phyloP scores from a whole-genome alignment of 2,888 invertebrate species.

The Cerceris ruficornis region DNA sequence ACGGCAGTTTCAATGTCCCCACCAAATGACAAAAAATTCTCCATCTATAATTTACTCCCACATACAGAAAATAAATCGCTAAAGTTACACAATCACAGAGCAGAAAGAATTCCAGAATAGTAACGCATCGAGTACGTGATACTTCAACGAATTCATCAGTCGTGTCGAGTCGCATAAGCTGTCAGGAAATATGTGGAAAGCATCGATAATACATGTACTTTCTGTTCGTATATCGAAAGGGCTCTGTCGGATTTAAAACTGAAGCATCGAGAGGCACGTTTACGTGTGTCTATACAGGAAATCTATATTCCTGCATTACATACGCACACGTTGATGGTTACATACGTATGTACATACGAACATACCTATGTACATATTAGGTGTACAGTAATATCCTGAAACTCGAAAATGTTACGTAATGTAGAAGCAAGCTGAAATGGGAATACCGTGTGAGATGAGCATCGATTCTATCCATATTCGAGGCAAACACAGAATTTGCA shows the following conservation, averaged over 20 bases:
- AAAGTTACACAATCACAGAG: constrained; percentile 2
- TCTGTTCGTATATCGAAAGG: neutral
- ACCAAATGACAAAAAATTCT: neutral
- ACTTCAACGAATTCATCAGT: neutral
- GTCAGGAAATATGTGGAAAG: constrained; percentile 12
- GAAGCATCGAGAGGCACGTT: constrained; percentile 11
- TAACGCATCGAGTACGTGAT: constrained; percentile 4
- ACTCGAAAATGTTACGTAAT: constrained; percentile 47
- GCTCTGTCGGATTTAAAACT: constrained; percentile 24
- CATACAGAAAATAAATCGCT: constrained; percentile 15
- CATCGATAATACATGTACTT: constrained; percentile 16
- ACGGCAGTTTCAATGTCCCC: too few species aligned
- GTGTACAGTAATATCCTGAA: neutral
- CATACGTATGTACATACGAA: neutral
- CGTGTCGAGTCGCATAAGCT: constrained; percentile 15
- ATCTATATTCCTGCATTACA: constrained; percentile 20
- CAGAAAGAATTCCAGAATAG: constrained; percentile 4
- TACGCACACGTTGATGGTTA: neutral
- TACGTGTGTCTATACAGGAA: constrained; percentile 22
- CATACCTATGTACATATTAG: constrained; percentile 3
- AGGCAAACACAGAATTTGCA: constrained; percentile 40
- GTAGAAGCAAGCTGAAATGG: constrained; percentile 25
- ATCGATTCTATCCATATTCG: constrained; percentile 56
- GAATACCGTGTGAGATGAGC: constrained; percentile 41
- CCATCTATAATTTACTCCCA: constrained; percentile 8